Base-by-base conservation (phyloP, 2,113 vertebrate species). In the Procavia capensis region DNA sequence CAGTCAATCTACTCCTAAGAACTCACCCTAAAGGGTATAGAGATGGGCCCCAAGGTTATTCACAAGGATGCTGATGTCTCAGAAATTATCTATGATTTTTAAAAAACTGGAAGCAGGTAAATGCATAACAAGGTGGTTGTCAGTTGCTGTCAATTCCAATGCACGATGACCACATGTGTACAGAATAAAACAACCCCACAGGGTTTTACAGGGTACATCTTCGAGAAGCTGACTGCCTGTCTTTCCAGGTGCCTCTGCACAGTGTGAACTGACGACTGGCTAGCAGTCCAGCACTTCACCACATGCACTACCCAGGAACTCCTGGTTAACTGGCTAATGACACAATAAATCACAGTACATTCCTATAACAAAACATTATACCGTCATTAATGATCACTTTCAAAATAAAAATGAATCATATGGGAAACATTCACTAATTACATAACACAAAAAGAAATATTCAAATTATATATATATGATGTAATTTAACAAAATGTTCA, bases 361-460 rank as follows among this genome's bases (percentile, higher is more conserved):
- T 50, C 14, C 27, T 54, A 74, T 63, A 25, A 81, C 47, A 87
- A 76, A 94, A 87, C 50, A 39, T 9, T 39, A 80, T 2, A 8
- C 3, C n/a, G 39, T n/a, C 43, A 59, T 39, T 68, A 72, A 31
- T 36, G 86, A 93, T n/a, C 2, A 72, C 27, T 61, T 82, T 82
- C 84, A 70, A 78, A 80, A 11, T 47, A 92, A 90, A 41, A 78
- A 88, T 13, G 76, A 70, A 85, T 66, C 82, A 63, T 61, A 72
- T 39, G 19, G 27, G 72, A 47, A 78, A 85, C 9, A 84, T 3
- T 89, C 47, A 86, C 27, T 79, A 36, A n/a, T 36, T 94, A 80
- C 14, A 50, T 29, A 29, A 70, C n/a, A 57, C 50, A 34, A 90
- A 85, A 64, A 81, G 68, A 19, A 79, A 75, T 63, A 47, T 74